Conservation (phyloP, 2,113 vertebrate species). For the Crocuta crocuta region DNA sequence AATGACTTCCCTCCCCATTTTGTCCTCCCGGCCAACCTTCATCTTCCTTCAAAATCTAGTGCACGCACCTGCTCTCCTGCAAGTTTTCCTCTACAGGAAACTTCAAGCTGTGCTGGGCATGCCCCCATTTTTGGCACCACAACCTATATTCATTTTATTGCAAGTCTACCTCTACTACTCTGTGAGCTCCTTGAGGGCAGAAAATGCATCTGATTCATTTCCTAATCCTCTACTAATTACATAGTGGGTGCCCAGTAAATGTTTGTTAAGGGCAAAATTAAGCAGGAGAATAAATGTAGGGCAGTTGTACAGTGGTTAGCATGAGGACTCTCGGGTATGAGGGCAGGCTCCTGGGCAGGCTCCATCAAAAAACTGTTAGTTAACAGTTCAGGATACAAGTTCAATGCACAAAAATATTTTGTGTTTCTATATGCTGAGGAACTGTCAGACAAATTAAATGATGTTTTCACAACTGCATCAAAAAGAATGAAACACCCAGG, state of each 20-base stretch:
- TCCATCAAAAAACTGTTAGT: neutral
- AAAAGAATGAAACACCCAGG: neutral
- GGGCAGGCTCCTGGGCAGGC: neutral
- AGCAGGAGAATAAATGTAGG: neutral
- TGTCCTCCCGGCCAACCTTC: neutral
- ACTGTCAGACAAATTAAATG: neutral
- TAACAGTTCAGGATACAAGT: neutral
- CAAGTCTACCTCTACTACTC: neutral
- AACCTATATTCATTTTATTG: neutral
- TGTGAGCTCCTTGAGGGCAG: neutral
- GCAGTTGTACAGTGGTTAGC: neutral
- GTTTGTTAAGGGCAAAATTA: constrained; percentile 22
- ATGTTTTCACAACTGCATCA: neutral
- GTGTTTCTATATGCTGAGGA: neutral
- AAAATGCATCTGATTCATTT: neutral
- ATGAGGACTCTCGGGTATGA: neutral
- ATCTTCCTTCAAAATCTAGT: neutral
- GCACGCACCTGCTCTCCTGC: neutral
- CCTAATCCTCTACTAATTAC: neutral
- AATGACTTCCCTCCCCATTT: neutral
- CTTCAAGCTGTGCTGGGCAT: neutral
- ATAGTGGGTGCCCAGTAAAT: neutral
- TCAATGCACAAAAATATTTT: neutral
- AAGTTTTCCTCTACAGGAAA: neutral
- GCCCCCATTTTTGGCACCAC: neutral